Base-by-base conservation (phyloP, 2,113 vertebrate species). In the rabbit (Oryctolagus cuniculus) region DNA sequence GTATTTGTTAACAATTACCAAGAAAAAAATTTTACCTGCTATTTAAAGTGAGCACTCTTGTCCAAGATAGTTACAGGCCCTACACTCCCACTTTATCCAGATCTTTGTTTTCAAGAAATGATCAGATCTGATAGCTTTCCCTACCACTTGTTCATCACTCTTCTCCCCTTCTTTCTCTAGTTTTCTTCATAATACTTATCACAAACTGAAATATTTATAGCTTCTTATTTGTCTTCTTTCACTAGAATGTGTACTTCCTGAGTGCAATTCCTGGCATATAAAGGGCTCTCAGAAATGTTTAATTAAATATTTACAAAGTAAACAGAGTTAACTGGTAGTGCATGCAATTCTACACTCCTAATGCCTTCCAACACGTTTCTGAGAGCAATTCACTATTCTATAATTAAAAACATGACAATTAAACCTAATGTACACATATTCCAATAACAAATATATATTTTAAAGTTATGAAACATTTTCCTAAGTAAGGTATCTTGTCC, bases 171-270 rank as follows among this genome's bases (percentile, higher is more conserved):
- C 19, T 74, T 80, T 24, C 44, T 66, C 85, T 27, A 29, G 0
- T 74, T 79, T 88, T 38, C 27, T 83, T 80, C 11, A 69, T 61
- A 44, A 44, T 66, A 72, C 19, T 31, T 49, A 8, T 51, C 21
- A 51, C 16, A 6, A 80, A 72, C 22, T 61, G 10, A 22, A 63
- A 75, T 31, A 38, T 3, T 12, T 80, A 15, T 31, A 19, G 5
- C 67, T 82, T 64, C 58, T 82, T 89, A 5, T 27, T 38, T 91
- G 24, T 49, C 77, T 74, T 79, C 44, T 81, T 81, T 85, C 49
- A 82, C 7, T 78, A 69, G 80, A 95, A 44, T 24, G 1, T 61
- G 92, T 90, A 19, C n/a, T 82, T 93, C 77, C 69, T 86, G 17
- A 79, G 13, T 74, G 21, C 11, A 80, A 38, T 72, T 3, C 2